Conservation (phyloP, 2,888 invertebrate genomes). For the Napeogenes inachia region DNA sequence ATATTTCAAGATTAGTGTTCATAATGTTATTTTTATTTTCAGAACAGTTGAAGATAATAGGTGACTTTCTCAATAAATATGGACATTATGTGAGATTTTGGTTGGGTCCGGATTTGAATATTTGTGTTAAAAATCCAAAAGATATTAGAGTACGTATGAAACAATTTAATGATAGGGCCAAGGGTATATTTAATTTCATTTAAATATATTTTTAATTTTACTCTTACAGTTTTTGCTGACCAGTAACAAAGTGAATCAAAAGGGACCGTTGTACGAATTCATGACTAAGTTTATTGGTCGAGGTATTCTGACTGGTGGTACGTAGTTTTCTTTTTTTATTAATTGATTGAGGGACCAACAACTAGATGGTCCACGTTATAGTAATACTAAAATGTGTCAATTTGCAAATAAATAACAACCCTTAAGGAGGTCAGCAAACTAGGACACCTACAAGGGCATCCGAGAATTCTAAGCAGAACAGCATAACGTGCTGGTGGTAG, state of each 20-base stretch:
- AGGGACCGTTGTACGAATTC: slow-evolving; percentile 53
- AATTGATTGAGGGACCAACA: too few species aligned
- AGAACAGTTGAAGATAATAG: slow-evolving; percentile 41
- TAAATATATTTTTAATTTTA: background rate
- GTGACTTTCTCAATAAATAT: slow-evolving; percentile 38
- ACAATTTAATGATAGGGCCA: background rate
- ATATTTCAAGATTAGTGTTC: too few species aligned
- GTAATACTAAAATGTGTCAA: too few species aligned
- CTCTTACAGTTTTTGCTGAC: slow-evolving; percentile 51
- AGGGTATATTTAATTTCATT: too few species aligned
- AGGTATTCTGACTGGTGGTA: slow-evolving; percentile 62
- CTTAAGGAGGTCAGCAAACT: too few species aligned
- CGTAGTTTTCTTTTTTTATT: slow-evolving; percentile 1
- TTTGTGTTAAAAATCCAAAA: slow-evolving; percentile 52
- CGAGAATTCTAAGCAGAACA: too few species aligned
- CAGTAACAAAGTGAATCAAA: slow-evolving; percentile 58
- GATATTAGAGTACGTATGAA: slow-evolving; percentile 53
- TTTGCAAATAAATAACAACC: too few species aligned
- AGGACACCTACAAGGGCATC: too few species aligned
- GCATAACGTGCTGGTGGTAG: too few species aligned
- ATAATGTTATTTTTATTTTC: slow-evolving; percentile 22
- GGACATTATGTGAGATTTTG: slow-evolving; percentile 57
- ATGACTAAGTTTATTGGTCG: slow-evolving; percentile 47
- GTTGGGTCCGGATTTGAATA: slow-evolving; percentile 60
- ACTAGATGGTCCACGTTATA: background rate